Conservation (phyloP, 2,113 vertebrate species). For the Rhinolophus ferrumequinum region DNA sequence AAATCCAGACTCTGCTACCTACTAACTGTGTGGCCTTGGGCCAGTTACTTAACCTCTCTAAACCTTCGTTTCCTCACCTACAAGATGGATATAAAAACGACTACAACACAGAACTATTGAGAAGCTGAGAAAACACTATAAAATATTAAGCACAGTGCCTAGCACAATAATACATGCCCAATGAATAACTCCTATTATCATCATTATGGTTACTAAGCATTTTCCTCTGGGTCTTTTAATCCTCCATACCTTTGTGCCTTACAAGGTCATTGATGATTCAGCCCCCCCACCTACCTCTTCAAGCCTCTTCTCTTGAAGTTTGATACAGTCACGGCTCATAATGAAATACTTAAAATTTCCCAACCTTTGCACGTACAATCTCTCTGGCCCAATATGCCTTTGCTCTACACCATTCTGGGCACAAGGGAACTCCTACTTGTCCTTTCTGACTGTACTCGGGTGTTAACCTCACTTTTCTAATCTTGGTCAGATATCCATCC, state of each 20-base stretch:
- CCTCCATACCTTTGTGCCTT: neutral
- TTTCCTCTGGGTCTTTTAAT: neutral
- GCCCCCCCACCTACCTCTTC: neutral
- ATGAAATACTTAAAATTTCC: neutral
- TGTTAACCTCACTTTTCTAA: neutral
- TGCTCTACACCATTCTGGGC: neutral
- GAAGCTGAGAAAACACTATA: neutral
- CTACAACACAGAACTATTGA: neutral
- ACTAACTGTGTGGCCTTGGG: neutral
- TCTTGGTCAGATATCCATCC: neutral
- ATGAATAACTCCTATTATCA: neutral
- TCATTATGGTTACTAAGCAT: neutral
- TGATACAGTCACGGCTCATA: neutral
- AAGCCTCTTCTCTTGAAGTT: neutral
- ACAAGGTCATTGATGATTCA: neutral
- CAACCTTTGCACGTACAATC: neutral
- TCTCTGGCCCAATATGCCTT: too few species aligned
- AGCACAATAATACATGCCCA: neutral
- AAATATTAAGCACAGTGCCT: neutral
- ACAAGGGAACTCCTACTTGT: neutral
- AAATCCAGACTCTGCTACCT: neutral
- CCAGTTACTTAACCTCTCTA: neutral
- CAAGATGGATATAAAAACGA: neutral
- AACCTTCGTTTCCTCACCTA: neutral
- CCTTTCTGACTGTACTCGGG: neutral